Percentiles rank a stretch among this genome's conserved stretches.
phyloP scores from a whole-genome alignment of 92 coral and sea anemone species.

The Siderastrea siderea region DNA sequence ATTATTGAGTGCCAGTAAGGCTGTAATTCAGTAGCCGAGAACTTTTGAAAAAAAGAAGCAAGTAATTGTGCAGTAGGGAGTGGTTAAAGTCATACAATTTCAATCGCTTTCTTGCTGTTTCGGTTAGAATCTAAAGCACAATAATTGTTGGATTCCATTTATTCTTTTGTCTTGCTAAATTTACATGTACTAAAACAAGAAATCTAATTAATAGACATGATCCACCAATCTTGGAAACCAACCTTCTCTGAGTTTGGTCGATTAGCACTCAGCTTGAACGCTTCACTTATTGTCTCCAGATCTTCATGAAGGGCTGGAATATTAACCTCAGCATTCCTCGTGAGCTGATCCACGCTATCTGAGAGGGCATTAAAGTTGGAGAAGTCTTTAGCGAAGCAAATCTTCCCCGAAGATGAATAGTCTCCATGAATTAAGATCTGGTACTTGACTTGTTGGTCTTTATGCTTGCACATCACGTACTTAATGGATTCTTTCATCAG shows the following conservation, averaged over 20 bases:
- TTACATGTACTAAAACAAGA: too few relatives aligned
- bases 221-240: too few relatives aligned
- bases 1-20: too few relatives aligned
- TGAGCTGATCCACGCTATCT: not conserved
- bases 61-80: not conserved
- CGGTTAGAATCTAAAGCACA: not conserved
- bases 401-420: not conserved
- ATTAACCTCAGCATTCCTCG: not conserved
- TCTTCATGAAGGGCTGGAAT: not conserved
- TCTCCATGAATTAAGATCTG: not conserved
- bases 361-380: not conserved
- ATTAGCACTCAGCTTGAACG: not conserved
- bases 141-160: too few relatives aligned
- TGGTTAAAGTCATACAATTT: not conserved
- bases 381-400: not conserved
- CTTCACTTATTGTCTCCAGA: not conserved
- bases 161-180: too few relatives aligned
- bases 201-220: too few relatives aligned
- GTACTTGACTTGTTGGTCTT: not conserved
- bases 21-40: not conserved
- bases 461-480: not conserved
- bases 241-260: not conserved
- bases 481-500: not conserved
- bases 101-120: not conserved
- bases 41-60: not conserved